Base-by-base conservation (phyloP, 2,888 invertebrate species). In the Agonum fuliginosum region DNA sequence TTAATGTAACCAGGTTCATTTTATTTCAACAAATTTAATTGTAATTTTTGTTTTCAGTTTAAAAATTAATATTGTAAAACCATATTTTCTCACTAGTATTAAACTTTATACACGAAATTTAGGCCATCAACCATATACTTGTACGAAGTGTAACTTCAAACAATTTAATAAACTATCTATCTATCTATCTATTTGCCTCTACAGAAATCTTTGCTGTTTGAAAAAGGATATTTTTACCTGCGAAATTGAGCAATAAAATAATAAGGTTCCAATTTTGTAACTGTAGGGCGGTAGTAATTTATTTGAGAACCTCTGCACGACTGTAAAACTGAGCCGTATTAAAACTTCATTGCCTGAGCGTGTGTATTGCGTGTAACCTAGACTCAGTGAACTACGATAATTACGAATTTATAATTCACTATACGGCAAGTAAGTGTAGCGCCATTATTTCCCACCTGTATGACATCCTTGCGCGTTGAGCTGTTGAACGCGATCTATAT, bases 371-470 rank as follows among this genome's bases (percentile, higher is more conserved):
- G 20, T 73, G 54, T 58, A 51, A 20, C 34, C 37, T 58, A 17
- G 12, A 30, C 30, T 30, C 30, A 62, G 17, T 34, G 62, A 73
- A 73, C 51, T 54, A 73, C 58, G 58, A 58, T 73, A 73, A 73
- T 73, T 73, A 58, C 37, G 51, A 37, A 73, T 73, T 73, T 73
- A 73, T 73, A 54, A 73, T 58, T 54, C 72, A 73, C 27, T 58
- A 54, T 48, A 69, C 69, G 43, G 41, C 43, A 19, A 48, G 62
- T 62, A 54, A 8, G 20, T 48, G 37, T 37, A 17, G 46, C 46
- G 10, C 22, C 62, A 17, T 62, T 22, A 24, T 54, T 54, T 27
- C 51, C 22, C 34, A 30, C 62, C 30, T 30, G 62, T 54, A 54
- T 22, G 6, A 22, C 24, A 54, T 54, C 22, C 14, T 54, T 54